Evolutionary conservation across 1,140 invertebrate genomes (phyloP).

Genomic region (Drosophila sulfurigaster): DNA sequence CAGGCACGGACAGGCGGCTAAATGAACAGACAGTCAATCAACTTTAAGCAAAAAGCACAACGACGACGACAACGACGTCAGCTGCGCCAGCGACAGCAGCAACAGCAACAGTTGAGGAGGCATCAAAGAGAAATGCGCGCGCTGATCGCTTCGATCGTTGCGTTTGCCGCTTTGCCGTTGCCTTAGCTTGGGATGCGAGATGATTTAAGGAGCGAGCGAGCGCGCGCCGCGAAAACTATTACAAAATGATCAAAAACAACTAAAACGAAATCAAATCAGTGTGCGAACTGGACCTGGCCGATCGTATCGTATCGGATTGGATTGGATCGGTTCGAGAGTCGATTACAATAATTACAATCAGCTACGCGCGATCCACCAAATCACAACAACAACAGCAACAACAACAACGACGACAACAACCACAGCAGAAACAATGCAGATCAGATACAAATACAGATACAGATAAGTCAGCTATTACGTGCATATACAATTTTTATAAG

Average conservation of each 20-base stretch:
- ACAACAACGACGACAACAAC: constrained; percentile 33
- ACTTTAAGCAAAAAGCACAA: constrained; percentile 74
- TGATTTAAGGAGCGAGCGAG: constrained; percentile 77
- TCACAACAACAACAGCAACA: constrained; percentile 57
- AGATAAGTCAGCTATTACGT: constrained; percentile 52
- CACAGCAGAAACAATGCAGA: constrained; percentile 27
- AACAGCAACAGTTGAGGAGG: constrained; percentile 13
- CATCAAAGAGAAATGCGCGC: constrained; percentile 76
- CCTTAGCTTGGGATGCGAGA: constrained; percentile 33
- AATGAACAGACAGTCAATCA: constrained; percentile 83
- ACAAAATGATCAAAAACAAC: constrained; percentile 74
- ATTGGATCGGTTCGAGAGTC: constrained; percentile 82
- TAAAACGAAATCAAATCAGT: constrained; percentile 80
- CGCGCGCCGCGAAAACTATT: constrained; percentile 71
- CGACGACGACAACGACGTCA: constrained; percentile 38
- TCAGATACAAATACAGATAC: constrained; percentile 52
- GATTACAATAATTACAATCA: constrained; percentile 84
- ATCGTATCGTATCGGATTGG: constrained; percentile 76
- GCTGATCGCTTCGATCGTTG: constrained; percentile 27
- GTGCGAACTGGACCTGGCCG: constrained; percentile 57
- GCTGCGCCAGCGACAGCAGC: constrained; percentile 19
- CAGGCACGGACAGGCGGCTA: constrained; percentile 69
- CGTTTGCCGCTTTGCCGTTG: too few species aligned
- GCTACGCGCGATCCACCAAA: constrained; percentile 83
- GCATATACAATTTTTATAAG: constrained; percentile 81